A percentile compares a stretch with the other conserved stretches of the same genome.
phyloP scores from a whole-genome alignment of 2,797 vertebrate species.

The Enteromius fasciolatus region DNA sequence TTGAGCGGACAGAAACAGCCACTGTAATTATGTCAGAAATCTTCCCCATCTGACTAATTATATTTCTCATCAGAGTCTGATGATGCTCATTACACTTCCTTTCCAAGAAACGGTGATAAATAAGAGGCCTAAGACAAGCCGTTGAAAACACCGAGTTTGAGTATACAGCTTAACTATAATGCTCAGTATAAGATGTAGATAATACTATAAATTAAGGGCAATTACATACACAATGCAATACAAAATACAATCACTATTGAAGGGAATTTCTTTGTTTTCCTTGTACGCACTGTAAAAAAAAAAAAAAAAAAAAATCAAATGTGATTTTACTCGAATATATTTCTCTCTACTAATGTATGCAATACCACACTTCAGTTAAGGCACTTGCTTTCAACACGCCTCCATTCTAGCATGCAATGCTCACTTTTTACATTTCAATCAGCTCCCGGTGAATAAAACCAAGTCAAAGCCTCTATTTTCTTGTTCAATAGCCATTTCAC shows the following conservation, averaged over 20 bases:
- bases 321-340: background rate
- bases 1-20: conserved; percentile 60
- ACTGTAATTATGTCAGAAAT: conserved; percentile 62
- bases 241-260: background rate
- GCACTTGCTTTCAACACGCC: background rate
- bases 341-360: background rate
- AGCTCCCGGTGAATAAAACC: background rate
- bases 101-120: conserved; percentile 52
- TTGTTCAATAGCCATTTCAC: background rate
- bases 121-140: conserved; percentile 43
- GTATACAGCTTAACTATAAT: background rate
- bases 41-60: conserved; percentile 64
- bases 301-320: too few relatives aligned
- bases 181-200: background rate
- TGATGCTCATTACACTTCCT: conserved; percentile 61
- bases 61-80: conserved; percentile 62
- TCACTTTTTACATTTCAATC: background rate
- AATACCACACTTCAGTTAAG: background rate
- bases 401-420: background rate
- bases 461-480: background rate
- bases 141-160: conserved; percentile 23
- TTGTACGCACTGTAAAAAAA: background rate
- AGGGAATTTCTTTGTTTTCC: background rate
- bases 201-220: background rate
- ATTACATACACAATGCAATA: background rate